Percentiles rank a stretch among this genome's conserved stretches.
Evolutionary conservation across 2,888 invertebrate genomes (phyloP).

Genomic region (Dolomedes plantarius): DNA sequence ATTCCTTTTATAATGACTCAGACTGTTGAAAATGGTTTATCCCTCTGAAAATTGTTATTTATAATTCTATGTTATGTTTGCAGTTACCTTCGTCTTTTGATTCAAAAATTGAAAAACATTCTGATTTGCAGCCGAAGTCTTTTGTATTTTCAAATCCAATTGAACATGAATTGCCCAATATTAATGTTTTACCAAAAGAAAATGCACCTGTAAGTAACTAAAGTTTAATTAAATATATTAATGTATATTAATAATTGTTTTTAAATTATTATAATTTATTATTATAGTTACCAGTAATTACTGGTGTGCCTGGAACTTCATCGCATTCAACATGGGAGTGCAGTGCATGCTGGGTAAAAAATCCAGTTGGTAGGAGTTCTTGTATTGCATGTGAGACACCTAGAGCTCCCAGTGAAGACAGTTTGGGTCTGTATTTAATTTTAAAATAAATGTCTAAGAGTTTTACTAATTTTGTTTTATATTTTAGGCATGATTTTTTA

Average conservation of each 20-base stretch:
- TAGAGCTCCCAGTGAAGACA: constrained; percentile 21
- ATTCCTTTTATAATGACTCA: no score
- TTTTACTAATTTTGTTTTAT: no score
- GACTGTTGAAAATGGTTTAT: no score
- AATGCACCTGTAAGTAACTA: background rate
- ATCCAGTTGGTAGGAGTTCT: constrained; percentile 65
- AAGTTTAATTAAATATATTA: background rate
- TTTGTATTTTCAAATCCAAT: constrained; percentile 49
- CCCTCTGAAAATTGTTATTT: no score
- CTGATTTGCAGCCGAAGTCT: background rate
- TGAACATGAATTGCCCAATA: constrained; percentile 21
- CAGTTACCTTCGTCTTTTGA: background rate
- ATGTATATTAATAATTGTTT: background rate
- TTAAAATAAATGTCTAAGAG: no score
- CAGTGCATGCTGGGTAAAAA: constrained; percentile 75
- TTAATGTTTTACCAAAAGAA: background rate
- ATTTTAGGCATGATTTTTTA: no score
- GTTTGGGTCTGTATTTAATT: constrained; percentile 29
- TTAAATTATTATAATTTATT: background rate
- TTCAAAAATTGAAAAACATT: background rate
- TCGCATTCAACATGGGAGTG: constrained; percentile 75
- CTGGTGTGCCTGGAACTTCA: no score
- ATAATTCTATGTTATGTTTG: background rate
- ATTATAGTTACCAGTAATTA: no score
- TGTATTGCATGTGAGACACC: constrained; percentile 73